Percentiles rank a stretch among this genome's conserved stretches.
Conservation (phyloP, 2,113 vertebrate genomes). For the Speoplatyrhinus poulsoni region DNA sequence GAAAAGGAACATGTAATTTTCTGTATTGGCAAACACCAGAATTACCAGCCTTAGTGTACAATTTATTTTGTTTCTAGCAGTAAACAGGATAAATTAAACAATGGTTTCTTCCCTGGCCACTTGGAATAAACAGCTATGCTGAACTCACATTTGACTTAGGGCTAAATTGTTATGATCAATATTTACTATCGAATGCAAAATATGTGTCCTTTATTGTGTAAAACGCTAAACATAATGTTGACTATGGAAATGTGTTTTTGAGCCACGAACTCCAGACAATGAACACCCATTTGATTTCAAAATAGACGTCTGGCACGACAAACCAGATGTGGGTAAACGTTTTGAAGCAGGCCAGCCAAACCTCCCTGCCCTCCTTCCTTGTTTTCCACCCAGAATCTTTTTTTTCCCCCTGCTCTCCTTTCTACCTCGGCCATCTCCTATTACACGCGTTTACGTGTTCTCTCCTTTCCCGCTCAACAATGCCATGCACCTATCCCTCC, state of each 20-base stretch:
- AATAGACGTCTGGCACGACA: background rate
- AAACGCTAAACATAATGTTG: background rate
- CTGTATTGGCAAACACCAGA: conserved; percentile 47
- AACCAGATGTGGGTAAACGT: background rate
- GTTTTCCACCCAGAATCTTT: conserved; percentile 26
- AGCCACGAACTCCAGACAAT: too few relatives aligned
- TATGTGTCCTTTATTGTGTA: background rate
- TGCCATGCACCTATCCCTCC: conserved; percentile 59
- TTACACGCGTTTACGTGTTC: conserved; percentile 54
- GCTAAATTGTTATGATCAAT: background rate
- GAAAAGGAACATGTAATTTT: conserved; percentile 38
- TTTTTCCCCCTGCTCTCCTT: conserved; percentile 23
- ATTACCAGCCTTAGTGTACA: conserved; percentile 40
- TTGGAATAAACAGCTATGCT: conserved; percentile 38
- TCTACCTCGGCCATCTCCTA: conserved; percentile 51
- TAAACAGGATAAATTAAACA: conserved; percentile 51
- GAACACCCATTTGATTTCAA: too few relatives aligned
- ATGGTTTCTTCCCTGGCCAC: conserved; percentile 17
- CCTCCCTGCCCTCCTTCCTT: background rate
- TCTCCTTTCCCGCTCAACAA: conserved; percentile 65
- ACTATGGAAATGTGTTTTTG: background rate
- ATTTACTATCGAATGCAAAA: background rate
- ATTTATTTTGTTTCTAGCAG: conserved; percentile 47
- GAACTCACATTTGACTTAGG: conserved; percentile 17
- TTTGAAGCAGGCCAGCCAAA: background rate